Evolutionary conservation across 92 coral and sea anemone genomes (phyloP), one percentile per base, ranked within the genome.

Genomic region (Porites evermanni): DNA sequence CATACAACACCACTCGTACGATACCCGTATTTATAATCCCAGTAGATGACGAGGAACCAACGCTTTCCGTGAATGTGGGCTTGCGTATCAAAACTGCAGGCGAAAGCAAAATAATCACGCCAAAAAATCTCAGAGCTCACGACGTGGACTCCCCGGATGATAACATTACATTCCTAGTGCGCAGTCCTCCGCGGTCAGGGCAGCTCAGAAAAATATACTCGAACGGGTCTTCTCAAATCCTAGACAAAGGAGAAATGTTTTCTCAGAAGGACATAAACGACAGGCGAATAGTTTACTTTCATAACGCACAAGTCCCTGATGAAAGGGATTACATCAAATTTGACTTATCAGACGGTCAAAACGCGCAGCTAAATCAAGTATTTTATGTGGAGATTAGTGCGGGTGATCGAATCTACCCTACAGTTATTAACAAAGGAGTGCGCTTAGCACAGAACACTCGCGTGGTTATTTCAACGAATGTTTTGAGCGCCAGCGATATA

Each of bases 31-130:
- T 77, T 65, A 88, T 97, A 6, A 32, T 86, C 3, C 98, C 97
- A 11, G 93, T 97, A 17, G 96, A 97, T 58, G 99, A 97, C 89
- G 99, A 97, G 68, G 92, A 88, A 67, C 99, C 99, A 1, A 80
- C 91, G 71, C 84, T 97, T 1, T 91, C 85, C 67, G 94, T 91
- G 32, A 97, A 97, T 73, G 59, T 81, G 2, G 99, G 99, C 24
- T 58, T 97, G 56, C 82, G 81, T 9, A 89, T 97, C 16, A 88
- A 79, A 69, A 70, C 86, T 7, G 38, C 74, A 4, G 99, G 99
- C 17, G 96, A 97, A 83, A 95, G 97, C 64, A 94, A 90, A 64
- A 81, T 88, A 66, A 86, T 97, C 79, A 93, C 99, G 11, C 87
- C 95, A 19, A 85, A 85, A 24, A 86, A 80, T 67, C 88, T 97